Evolutionary conservation across 2,888 invertebrate genomes (phyloP).

Genomic region (Trichogramma evanescens): DNA sequence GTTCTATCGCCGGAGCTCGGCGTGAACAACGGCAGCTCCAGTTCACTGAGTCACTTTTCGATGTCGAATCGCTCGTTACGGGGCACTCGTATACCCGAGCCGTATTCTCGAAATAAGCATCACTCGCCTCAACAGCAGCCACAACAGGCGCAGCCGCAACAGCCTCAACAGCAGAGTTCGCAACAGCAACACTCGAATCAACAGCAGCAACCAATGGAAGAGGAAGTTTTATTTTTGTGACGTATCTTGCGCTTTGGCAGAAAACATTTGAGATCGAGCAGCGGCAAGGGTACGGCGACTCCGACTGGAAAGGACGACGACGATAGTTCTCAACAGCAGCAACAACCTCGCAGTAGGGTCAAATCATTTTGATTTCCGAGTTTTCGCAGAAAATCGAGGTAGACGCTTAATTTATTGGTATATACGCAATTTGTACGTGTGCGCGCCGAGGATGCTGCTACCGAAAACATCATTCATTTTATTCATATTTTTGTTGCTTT

Average conservation of each 20-base stretch:
- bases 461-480: no score
- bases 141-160: slow-evolving; percentile 26
- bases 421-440: no score
- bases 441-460: no score
- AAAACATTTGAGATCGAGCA: slow-evolving; percentile 31
- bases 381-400: slow-evolving; percentile 24
- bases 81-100: slow-evolving; percentile 22
- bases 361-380: slow-evolving; percentile 42
- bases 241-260: slow-evolving; percentile 49
- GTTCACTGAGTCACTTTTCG: slow-evolving; percentile 31
- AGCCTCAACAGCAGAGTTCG: slow-evolving; percentile 25
- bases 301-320: slow-evolving; percentile 34
- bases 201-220: slow-evolving; percentile 49
- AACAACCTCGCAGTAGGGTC: slow-evolving; percentile 38
- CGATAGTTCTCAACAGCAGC: slow-evolving; percentile 5
- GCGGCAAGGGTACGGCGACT: slow-evolving; percentile 26
- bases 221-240: slow-evolving; percentile 67
- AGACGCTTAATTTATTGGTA: no score
- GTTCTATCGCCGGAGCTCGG: slow-evolving; percentile 44
- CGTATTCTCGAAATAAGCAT: slow-evolving; percentile 41
- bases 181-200: slow-evolving; percentile 33
- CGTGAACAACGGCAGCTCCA: slow-evolving; percentile 27
- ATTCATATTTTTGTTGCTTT: not conserved
- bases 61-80: slow-evolving; percentile 39
- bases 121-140: slow-evolving; percentile 32